A percentile compares a stretch with the other conserved stretches of the same genome.
These are phyloP conservation scores for Andrena praecox DNA, from an alignment of 2,888 invertebrate species.

Conservation along the genomic window DNA sequence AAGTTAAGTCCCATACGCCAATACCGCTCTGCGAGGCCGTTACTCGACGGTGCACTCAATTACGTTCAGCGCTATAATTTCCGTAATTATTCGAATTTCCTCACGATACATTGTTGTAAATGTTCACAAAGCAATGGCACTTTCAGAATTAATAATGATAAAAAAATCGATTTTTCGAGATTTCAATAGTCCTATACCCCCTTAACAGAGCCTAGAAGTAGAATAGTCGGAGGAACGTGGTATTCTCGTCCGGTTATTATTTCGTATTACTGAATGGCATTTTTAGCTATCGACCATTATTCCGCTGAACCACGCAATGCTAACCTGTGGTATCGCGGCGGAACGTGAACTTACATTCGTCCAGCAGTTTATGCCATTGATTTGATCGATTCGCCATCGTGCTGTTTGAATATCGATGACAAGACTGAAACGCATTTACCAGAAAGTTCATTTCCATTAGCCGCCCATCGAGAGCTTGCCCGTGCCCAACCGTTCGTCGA, in stretches of 20 bases:
- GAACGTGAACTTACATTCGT: constrained; percentile 35
- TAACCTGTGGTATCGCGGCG: not conserved
- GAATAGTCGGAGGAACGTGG: constrained; percentile 5
- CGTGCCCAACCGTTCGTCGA: not conserved
- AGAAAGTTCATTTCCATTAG: constrained; percentile 47
- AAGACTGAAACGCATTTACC: constrained; percentile 22
- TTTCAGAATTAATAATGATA: no score
- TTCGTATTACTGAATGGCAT: not conserved
- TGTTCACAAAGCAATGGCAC: no score
- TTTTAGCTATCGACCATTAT: constrained; percentile 12
- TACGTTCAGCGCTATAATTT: no score
- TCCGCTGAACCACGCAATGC: not conserved
- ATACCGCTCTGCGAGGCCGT: no score
- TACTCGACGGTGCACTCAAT: no score
- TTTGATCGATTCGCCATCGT: constrained; percentile 40
- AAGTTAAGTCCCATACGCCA: no score
- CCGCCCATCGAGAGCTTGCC: constrained; percentile 7
- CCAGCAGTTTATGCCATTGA: constrained; percentile 28
- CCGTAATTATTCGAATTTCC: no score
- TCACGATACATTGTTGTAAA: no score
- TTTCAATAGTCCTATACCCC: no score
- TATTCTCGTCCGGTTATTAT: not conserved
- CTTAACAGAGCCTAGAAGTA: not conserved
- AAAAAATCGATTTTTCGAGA: no score
- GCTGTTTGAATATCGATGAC: constrained; percentile 23